Conservation (phyloP, 2,797 vertebrate genomes). For the Numenius phaeopus region DNA sequence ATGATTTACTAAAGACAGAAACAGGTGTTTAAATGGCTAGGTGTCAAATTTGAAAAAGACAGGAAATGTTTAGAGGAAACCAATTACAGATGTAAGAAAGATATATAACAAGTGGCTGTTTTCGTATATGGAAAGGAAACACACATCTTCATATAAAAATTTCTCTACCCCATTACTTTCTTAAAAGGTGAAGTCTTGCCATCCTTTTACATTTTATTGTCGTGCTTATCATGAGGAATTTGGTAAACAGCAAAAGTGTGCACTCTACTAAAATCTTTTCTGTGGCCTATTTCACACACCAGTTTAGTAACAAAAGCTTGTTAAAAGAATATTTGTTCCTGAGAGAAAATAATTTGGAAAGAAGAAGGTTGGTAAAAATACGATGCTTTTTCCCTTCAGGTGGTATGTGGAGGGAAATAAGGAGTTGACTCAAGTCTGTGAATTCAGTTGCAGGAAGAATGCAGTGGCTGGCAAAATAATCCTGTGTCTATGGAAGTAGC, state of each 20-base stretch:
- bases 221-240: background rate
- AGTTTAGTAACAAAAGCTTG: background rate
- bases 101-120: background rate
- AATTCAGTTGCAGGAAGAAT: background rate
- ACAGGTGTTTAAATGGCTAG: background rate
- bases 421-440: background rate
- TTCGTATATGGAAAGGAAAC: background rate
- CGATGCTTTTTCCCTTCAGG: background rate
- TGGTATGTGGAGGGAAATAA: background rate
- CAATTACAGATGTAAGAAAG: background rate
- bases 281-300: background rate
- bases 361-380: background rate
- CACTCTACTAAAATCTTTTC: background rate
- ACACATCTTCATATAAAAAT: background rate
- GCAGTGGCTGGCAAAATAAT: background rate
- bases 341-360: background rate
- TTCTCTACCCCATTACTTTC: background rate
- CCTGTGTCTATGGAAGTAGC: background rate
- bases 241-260: background rate
- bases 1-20: background rate
- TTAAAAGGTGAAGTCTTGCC: background rate
- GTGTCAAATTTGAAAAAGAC: background rate
- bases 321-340: background rate
- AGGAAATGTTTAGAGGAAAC: background rate
- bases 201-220: background rate